Base-by-base conservation (phyloP, 1,140 invertebrate genomes). In the Cherax quadricarinatus region DNA sequence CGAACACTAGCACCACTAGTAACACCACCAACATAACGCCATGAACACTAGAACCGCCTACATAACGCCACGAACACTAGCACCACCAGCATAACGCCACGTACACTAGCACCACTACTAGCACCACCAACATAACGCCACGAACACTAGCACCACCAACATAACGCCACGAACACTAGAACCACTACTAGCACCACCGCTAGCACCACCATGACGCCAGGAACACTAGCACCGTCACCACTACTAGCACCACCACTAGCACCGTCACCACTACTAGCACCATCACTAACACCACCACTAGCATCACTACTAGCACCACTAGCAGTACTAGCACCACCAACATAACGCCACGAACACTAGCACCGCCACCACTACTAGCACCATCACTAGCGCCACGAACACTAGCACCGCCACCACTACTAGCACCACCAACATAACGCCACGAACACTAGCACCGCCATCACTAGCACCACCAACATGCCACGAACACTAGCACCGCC, bases 391-490 rank as follows among this genome's bases (percentile, higher is more conserved):
- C 78, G 10, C 78, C 78, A 48, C 48, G 7, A 10, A 57, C 53
- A 48, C 48, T 24, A 79, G 4, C 48, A 79, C 24, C 78, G 9
- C 78, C 78, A 41, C 48, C 78, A 7, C 78, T 14, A 9, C 4
- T 30, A 30, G 18, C 41, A n/a, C 3, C 48, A 81, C 48, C 41
- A 49, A 41, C 51, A 24, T 21, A 9, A 51, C 41, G 51, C 18
- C 18, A 7, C 48, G 4, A 51, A 2, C n/a, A 84, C n/a, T 53
- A 62, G 30, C 82, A 84, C 53, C 82, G 16, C 53, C n/a, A 62
- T n/a, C 82, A 62, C 82, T 53, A 84, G 21, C 82, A 57, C 30
- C 79, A 57, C 82, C 82, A 84, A n/a, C n/a, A n/a, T n/a, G n/a
- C n/a, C n/a, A n/a, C n/a, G n/a, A n/a, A n/a, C n/a, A n/a, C n/a